A percentile compares a stretch with the other conserved stretches of the same genome.
These are phyloP conservation scores for Andrena trimmerana DNA, from an alignment of 2,888 invertebrate species.

Conservation along the genomic window DNA sequence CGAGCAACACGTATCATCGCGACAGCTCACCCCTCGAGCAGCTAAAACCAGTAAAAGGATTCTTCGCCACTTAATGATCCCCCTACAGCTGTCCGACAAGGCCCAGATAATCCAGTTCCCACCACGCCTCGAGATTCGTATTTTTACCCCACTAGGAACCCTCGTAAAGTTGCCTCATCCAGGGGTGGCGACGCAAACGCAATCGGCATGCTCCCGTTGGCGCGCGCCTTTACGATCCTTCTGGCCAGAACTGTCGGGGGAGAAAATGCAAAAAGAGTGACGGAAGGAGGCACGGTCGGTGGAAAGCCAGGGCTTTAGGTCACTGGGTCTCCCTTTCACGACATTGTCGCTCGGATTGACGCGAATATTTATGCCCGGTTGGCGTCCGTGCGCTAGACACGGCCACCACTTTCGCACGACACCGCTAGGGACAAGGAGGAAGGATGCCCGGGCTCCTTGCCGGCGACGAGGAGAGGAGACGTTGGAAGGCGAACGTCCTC, in stretches of 20 bases:
- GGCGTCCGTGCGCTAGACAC: constrained; percentile 16
- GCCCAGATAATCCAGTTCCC: constrained; percentile 19
- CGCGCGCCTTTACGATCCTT: constrained; percentile 29
- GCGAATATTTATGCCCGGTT: constrained; percentile 74
- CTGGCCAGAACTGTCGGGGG: neutral
- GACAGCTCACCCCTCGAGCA: neutral
- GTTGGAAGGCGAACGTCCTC: neutral
- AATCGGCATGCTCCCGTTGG: constrained; percentile 34
- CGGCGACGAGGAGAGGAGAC: neutral
- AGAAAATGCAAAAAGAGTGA: neutral
- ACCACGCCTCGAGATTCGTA: constrained; percentile 1
- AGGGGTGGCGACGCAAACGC: constrained; percentile 3
- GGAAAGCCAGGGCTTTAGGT: constrained; percentile 72
- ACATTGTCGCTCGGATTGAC: constrained; percentile 58
- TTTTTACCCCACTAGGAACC: constrained; percentile 15
- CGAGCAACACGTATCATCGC: too few relatives aligned
- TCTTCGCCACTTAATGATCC: neutral
- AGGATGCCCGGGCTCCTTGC: neutral
- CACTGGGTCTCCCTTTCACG: constrained; percentile 72
- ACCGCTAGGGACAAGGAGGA: neutral
- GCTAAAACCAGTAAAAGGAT: constrained; percentile 20
- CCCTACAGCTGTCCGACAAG: constrained; percentile 32
- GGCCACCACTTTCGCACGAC: constrained; percentile 28
- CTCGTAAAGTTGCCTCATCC: constrained; percentile 21
- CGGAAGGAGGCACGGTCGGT: constrained; percentile 1